Conservation (phyloP, 2,797 vertebrate genomes). For the Enteromius argenteus region DNA sequence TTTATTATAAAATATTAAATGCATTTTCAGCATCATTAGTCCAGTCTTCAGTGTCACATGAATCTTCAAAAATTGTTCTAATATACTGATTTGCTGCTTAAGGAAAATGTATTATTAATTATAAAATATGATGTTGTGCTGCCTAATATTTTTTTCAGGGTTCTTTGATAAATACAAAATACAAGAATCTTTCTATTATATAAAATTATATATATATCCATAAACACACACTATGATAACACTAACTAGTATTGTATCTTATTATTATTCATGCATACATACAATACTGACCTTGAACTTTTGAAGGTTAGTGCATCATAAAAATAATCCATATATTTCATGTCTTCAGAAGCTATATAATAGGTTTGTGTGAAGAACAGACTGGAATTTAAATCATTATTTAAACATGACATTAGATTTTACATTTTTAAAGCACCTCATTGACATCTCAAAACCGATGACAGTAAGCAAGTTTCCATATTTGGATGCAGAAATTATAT, state of each 20-base stretch:
- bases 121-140: neutral
- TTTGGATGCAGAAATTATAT: neutral
- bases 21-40: neutral
- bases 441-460: neutral
- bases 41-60: neutral
- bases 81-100: neutral
- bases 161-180: neutral
- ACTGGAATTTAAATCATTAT: neutral
- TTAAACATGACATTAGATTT: neutral
- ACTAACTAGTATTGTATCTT: too few species aligned
- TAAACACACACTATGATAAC: too few species aligned
- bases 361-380: neutral
- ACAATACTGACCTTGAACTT: neutral
- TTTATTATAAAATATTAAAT: neutral
- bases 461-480: neutral
- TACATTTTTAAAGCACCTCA: neutral
- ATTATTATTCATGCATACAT: neutral
- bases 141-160: neutral
- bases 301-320: neutral
- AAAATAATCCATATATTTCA: neutral
- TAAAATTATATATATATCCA: too few species aligned
- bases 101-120: neutral
- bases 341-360: neutral
- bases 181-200: neutral
- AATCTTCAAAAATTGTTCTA: neutral